A percentile compares a stretch with the other conserved stretches of the same genome.
phyloP scores from a whole-genome alignment of 2,113 vertebrate species.

The Tyto alba region DNA sequence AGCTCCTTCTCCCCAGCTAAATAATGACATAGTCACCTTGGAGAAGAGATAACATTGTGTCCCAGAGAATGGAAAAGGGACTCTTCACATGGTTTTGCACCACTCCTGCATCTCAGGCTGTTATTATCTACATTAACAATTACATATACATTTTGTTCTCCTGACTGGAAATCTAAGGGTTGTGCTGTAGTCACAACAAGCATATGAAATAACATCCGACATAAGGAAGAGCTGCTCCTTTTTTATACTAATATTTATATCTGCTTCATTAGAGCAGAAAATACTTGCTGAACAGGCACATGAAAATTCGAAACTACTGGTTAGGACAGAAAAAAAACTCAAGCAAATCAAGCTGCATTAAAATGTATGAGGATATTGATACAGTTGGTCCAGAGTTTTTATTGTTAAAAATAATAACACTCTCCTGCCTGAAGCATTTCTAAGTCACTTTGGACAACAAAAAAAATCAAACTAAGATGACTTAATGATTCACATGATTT shows the following conservation, averaged over 20 bases:
- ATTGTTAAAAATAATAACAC: not conserved
- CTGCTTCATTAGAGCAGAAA: not conserved
- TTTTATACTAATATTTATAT: not conserved
- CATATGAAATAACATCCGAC: not conserved
- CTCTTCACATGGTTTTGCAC: not conserved
- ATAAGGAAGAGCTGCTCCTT: not conserved
- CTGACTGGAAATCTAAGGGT: not conserved
- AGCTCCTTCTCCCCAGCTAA: not conserved
- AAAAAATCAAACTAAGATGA: not conserved
- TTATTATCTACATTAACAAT: not conserved
- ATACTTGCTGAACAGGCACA: not conserved
- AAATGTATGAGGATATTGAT: not conserved
- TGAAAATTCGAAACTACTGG: not conserved
- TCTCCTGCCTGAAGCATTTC: not conserved
- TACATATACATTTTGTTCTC: not conserved
- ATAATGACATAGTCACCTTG: not conserved
- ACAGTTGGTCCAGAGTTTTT: not conserved
- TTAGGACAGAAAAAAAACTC: not conserved
- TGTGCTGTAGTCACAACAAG: not conserved
- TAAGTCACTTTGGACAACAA: not conserved
- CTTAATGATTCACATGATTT: not conserved
- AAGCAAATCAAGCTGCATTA: not conserved
- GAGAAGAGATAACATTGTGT: not conserved
- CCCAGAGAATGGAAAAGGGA: not conserved
- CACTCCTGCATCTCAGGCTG: not conserved